Evolutionary conservation across 2,888 invertebrate genomes (phyloP), one percentile per base, ranked within the genome.

Genomic region (Hydrotaea diabolus): DNA sequence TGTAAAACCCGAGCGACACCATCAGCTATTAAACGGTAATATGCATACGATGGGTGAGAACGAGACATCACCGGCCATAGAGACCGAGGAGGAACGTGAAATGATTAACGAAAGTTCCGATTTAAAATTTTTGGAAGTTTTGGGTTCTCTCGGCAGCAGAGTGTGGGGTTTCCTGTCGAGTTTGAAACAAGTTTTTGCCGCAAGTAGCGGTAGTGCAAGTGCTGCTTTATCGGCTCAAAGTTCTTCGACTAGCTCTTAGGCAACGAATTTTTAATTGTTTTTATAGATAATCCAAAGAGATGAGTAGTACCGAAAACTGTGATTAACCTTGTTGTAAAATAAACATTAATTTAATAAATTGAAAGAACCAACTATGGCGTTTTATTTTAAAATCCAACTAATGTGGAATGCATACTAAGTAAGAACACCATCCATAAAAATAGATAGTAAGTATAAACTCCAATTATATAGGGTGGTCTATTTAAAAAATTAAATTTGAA

Each of bases 81-180:
- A 91, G 72, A 91, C 91, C 8, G 91, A 91, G 81, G 90, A 90
- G 77, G 91, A 91, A 85, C 91, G 92, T 0, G 91, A 91, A 71
- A 88, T 88, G 82, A 89, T 89, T 17, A 90, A 90, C 75, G 89
- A 89, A 1, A 91, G 91, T 71, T 88, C 88, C 0, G 89, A 89
- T 0, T 88, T 91, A 21, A 88, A 91, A 83, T 84, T 92, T 8
- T 85, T 92, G 0, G 91, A 91, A 69, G 88, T 91, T 13, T 80
- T 92, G 17, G 91, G 91, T 15, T 88, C 89, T 0, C 86, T 91
- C 8, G 91, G 90, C 9, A 89, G 90, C 2, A 87, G 89, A 23
- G 39, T 90, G 2, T 89, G 89, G 89, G 87, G 88, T n/a, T 89
- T 92, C 74, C 72, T 92, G 19, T 88, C 89, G 26, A 92, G 90